These are phyloP conservation scores for Athalia rosae DNA, from an alignment of 2,888 invertebrate species.

Conservation along the genomic window DNA sequence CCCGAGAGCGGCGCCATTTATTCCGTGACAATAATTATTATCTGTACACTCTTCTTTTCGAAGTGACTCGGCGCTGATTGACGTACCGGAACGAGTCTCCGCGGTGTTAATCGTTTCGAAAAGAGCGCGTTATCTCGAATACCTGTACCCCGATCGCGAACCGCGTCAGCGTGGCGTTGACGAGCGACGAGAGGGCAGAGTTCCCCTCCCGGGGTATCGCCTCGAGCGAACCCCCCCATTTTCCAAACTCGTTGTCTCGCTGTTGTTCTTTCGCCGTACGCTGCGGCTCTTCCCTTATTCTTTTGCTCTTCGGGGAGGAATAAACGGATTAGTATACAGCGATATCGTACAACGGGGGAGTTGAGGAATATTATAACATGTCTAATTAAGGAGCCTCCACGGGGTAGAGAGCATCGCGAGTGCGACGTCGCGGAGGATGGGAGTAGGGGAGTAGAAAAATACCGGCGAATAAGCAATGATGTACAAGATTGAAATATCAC, in stretches of 20 bases:
- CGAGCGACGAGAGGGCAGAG: constrained; percentile 24
- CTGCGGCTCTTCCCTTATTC: too few relatives aligned
- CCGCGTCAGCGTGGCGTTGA: not conserved
- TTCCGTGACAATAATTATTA: constrained; percentile 51
- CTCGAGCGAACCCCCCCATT: too few relatives aligned
- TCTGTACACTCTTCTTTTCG: constrained; percentile 47
- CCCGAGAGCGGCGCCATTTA: constrained; percentile 52
- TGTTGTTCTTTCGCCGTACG: too few relatives aligned
- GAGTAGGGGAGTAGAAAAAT: not conserved
- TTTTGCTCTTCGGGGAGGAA: not conserved
- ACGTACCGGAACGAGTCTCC: constrained; percentile 56
- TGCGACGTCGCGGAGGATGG: not conserved
- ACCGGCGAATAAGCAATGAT: not conserved
- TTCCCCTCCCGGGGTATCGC: not conserved
- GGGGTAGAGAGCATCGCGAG: not conserved
- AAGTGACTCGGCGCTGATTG: constrained; percentile 52
- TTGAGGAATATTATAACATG: not conserved
- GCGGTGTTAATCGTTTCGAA: constrained; percentile 47
- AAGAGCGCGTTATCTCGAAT: constrained; percentile 31
- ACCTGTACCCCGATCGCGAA: not conserved
- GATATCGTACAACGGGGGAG: constrained; percentile 1
- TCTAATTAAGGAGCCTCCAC: constrained; percentile 5
- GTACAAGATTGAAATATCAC: constrained; percentile 15
- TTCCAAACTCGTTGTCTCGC: too few relatives aligned
- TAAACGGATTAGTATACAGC: not conserved